phyloP scores from a whole-genome alignment of 1,140 invertebrate genomes.

The Conus ventricosus region DNA sequence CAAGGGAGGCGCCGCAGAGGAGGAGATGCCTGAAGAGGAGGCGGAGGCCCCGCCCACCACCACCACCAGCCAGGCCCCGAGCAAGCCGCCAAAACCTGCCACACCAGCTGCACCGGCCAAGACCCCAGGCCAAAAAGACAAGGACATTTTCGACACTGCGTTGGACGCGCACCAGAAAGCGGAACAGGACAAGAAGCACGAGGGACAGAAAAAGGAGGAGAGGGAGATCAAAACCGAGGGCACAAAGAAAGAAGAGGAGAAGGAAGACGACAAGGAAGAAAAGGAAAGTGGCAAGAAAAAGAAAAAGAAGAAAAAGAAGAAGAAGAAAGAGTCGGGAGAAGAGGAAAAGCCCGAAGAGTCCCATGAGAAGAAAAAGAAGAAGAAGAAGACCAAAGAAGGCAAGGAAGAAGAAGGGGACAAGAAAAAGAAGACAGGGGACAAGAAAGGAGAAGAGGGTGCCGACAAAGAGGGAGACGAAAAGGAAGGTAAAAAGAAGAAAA shows the following conservation, averaged over 20 bases:
- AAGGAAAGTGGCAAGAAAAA: background rate
- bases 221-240: background rate
- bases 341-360: background rate
- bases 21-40: background rate
- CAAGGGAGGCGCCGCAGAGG: no score
- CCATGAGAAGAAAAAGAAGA: no score
- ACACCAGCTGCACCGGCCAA: background rate
- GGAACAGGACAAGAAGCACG: background rate
- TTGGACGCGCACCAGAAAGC: background rate
- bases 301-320: background rate
- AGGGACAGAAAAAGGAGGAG: background rate
- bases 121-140: background rate
- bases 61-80: background rate
- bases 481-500: background rate
- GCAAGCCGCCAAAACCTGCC: background rate
- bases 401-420: no score
- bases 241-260: background rate
- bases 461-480: background rate
- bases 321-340: background rate
- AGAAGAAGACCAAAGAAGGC: no score
- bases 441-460: no score
- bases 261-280: background rate
- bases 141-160: background rate
- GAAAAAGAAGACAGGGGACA: no score
- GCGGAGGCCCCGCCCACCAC: background rate